Conservation (phyloP, 30 jellyfish, hydroid and myxozoan genomes). For the Hydractinia symbiolongicarpus region DNA sequence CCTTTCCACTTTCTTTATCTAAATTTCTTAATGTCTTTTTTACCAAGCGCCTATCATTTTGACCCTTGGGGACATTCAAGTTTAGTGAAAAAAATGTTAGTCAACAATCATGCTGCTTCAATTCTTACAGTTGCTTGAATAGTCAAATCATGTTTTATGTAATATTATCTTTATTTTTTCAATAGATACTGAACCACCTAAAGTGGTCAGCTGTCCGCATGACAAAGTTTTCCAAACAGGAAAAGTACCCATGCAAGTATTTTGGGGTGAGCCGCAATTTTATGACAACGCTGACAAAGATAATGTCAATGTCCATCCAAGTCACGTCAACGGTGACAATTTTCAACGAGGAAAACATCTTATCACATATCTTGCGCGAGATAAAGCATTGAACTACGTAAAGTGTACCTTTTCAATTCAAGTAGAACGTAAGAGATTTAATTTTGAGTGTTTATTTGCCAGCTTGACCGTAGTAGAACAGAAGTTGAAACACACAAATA, state of each 20-base stretch:
- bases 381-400: conserved; percentile 50
- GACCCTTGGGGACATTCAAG: too few species aligned
- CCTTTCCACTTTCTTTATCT: background rate
- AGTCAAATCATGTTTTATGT: too few species aligned
- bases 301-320: conserved; percentile 29
- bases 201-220: conserved; percentile 59
- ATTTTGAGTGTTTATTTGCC: background rate
- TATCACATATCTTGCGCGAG: conserved; percentile 46
- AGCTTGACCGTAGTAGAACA: background rate
- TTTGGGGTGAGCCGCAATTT: conserved; percentile 73
- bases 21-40: background rate
- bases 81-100: too few species aligned
- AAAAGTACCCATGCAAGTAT: conserved; percentile 42
- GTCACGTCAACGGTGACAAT: conserved; percentile 57
- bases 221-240: conserved; percentile 47
- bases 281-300: conserved; percentile 72
- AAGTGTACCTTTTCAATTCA: conserved; percentile 72
- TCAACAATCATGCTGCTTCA: too few species aligned
- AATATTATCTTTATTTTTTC: background rate
- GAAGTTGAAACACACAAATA: too few species aligned
- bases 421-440: conserved; percentile 52
- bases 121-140: too few species aligned
- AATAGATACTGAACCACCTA: conserved; percentile 85
- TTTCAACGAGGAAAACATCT: conserved; percentile 53
- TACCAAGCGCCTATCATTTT: background rate